Evolutionary conservation across 2,113 vertebrate species (phyloP).

Genomic region (Sorex araneus): DNA sequence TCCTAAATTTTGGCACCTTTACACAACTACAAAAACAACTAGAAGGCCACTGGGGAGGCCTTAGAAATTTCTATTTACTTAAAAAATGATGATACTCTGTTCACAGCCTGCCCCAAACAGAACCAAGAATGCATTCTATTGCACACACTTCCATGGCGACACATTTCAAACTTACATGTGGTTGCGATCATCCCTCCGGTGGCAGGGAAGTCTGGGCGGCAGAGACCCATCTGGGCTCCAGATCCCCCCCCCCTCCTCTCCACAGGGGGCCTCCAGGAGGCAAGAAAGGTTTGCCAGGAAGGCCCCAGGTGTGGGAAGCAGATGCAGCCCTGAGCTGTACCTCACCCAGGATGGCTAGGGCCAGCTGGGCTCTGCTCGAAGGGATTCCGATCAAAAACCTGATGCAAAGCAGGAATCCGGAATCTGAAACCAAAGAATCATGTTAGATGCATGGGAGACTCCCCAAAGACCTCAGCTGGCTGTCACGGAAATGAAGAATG

Average conservation of each 20-base stretch:
- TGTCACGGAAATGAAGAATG: neutral
- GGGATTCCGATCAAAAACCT: slow-evolving; percentile 6
- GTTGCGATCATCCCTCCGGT: slow-evolving; percentile 25
- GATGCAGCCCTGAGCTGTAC: neutral
- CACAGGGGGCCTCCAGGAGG: slow-evolving; percentile 42
- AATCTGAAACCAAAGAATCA: slow-evolving; percentile 31
- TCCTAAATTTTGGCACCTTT: neutral
- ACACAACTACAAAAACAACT: neutral
- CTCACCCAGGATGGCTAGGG: neutral
- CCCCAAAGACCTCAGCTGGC: neutral
- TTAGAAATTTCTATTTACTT: slow-evolving; percentile 25
- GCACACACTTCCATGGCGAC: neutral
- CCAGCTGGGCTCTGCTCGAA: slow-evolving; percentile 57
- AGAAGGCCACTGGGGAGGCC: slow-evolving; percentile 38
- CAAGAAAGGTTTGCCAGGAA: neutral
- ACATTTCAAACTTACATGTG: slow-evolving; percentile 29
- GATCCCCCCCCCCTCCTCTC: neutral
- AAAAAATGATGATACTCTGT: slow-evolving; percentile 22
- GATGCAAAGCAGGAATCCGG: slow-evolving; percentile 63
- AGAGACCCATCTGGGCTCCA: slow-evolving; percentile 68
- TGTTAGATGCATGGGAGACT: neutral
- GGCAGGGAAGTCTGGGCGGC: neutral
- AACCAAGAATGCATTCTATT: neutral
- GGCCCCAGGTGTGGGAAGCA: slow-evolving; percentile 67
- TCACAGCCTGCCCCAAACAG: neutral